Percentiles rank a stretch among this genome's conserved stretches.
These are phyloP conservation scores for Cairina moschata DNA, from an alignment of 2,113 vertebrate species.

Conservation along the genomic window DNA sequence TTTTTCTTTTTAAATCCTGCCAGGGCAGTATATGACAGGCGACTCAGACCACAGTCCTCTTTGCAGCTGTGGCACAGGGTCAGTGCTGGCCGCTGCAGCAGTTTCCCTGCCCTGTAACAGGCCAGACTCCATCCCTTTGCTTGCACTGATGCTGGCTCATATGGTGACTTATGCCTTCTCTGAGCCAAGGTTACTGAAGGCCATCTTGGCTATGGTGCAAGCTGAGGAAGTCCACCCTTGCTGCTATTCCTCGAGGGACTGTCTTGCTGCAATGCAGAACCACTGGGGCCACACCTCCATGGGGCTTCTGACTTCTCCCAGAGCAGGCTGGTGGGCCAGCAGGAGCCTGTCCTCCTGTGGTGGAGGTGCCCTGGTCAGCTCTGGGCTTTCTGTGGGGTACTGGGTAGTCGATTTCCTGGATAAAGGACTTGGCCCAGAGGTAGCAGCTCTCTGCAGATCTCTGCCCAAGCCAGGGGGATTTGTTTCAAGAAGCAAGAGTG, in stretches of 20 bases:
- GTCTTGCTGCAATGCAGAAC: neutral
- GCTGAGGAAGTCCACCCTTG: neutral
- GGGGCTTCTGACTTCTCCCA: neutral
- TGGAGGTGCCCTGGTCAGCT: neutral
- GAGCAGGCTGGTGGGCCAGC: accelerated
- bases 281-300: neutral
- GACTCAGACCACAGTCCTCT: neutral
- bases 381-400: neutral
- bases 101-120: accelerated
- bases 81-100: neutral
- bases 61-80: neutral
- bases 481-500: conserved; percentile 2
- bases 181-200: neutral
- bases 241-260: neutral
- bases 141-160: neutral
- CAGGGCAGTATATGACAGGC: neutral
- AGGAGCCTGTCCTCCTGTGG: neutral
- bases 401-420: neutral
- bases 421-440: neutral
- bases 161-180: neutral
- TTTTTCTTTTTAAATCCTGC: neutral
- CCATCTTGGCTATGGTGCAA: neutral
- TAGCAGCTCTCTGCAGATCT: conserved; percentile 2
- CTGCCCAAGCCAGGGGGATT: neutral
- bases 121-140: neutral